These are phyloP conservation scores for Hartigia nigra DNA, from an alignment of 2,888 invertebrate genomes.

Conservation along the genomic window DNA sequence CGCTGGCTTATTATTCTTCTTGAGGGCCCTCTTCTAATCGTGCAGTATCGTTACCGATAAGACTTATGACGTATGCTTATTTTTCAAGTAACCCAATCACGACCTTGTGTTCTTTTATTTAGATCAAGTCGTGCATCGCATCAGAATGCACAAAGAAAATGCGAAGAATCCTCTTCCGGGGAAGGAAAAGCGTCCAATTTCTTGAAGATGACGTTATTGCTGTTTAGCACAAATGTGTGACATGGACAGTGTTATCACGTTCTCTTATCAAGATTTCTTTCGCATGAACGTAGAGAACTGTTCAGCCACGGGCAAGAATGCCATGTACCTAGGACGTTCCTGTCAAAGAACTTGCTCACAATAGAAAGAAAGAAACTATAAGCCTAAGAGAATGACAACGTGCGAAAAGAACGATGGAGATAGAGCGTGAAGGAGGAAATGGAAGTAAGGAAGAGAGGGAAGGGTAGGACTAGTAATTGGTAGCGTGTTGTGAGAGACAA, in stretches of 20 bases:
- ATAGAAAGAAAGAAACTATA: conserved; percentile 11
- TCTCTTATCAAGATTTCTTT: neutral
- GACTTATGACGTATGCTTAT: neutral
- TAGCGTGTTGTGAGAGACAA: neutral
- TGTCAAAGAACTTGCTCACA: neutral
- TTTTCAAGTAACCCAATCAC: neutral
- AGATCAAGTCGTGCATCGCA: neutral
- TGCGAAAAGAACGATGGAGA: conserved; percentile 26
- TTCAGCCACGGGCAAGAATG: neutral
- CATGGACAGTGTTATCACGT: neutral
- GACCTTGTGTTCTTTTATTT: neutral
- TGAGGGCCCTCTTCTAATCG: neutral
- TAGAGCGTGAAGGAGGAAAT: conserved; percentile 12
- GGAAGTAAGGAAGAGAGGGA: conserved; percentile 15
- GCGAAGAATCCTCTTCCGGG: neutral
- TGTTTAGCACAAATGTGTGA: neutral
- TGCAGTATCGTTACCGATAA: neutral
- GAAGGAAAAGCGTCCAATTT: neutral
- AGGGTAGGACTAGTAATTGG: conserved; percentile 11
- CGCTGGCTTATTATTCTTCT: neutral
- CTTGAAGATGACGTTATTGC: neutral
- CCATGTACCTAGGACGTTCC: neutral
- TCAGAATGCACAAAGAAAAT: neutral
- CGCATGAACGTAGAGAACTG: neutral
- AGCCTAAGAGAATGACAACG: neutral